Conservation (phyloP, 2,113 vertebrate genomes). For the Protobothrops flavoviridis region DNA sequence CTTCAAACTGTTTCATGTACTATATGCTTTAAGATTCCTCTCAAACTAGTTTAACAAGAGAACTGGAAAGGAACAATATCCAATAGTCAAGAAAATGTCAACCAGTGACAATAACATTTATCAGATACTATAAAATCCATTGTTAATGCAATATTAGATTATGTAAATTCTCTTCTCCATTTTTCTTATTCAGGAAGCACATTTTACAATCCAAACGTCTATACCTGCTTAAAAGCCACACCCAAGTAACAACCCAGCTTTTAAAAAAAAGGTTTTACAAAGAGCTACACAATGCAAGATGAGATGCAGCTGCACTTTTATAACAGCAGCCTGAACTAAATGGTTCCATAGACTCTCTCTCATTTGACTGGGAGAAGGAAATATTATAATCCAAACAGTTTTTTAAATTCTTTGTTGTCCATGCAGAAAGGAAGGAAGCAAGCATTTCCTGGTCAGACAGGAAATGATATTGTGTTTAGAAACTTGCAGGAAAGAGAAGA, state of each 20-base stretch:
- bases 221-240: not conserved
- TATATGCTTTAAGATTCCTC: constrained; percentile 48
- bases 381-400: not conserved
- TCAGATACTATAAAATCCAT: not conserved
- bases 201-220: not conserved
- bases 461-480: constrained; percentile 67
- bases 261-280: not conserved
- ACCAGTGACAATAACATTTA: not conserved
- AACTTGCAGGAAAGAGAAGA: constrained; percentile 53
- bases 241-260: not conserved
- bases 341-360: not conserved
- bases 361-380: constrained; percentile 4
- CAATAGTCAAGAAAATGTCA: constrained; percentile 7
- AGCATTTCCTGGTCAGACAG: constrained; percentile 74
- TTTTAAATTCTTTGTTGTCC: constrained; percentile 36
- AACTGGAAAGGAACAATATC: not conserved
- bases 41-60: constrained; percentile 20
- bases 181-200: not conserved
- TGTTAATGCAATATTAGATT: not conserved
- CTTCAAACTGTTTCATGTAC: not conserved
- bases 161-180: not conserved
- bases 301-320: not conserved
- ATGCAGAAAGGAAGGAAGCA: constrained; percentile 65
- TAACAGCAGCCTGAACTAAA: not conserved
- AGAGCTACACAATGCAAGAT: not conserved